Evolutionary conservation across 2,888 invertebrate genomes (phyloP), one percentile per base, ranked within the genome.

Genomic region (Capitulum mitella): DNA sequence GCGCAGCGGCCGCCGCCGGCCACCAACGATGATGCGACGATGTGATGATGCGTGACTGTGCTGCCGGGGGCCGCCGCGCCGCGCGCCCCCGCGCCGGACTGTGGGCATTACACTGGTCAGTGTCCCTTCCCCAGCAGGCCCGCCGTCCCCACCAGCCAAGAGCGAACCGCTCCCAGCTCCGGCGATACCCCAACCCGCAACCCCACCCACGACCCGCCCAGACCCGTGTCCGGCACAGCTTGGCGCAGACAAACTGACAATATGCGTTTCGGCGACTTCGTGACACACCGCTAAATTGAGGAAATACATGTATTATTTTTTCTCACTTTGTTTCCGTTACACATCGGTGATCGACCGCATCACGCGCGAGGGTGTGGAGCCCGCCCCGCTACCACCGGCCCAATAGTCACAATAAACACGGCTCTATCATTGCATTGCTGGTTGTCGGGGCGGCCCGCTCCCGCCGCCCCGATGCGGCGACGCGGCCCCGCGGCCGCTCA

Each of bases 221-320:
- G 34, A 10, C n/a, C 10, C 10, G 2, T 10, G 64, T 34, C 29
- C 64, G 34, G 32, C 14, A 29, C 58, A 1, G 64, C 64, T 64
- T 34, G 19, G 29, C 64, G 32, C 64, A 34, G 64, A 58, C 43
- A 51, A 51, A 51, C 51, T 22, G 51, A 29, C 32, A 58, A 22
- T 51, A 19, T 26, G 58, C 34, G 64, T 64, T 34, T 64, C 64
- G 64, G 64, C 61, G 32, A 61, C 14, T 19, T 61, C n/a, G 61
- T 61, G 61, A 34, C 61, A 29, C 16, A 58, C 10, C 3, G 61
- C 34, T 14, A 64, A 64, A 64, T 34, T 29, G 64, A 34, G 64
- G 51, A 64, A 64, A 64, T 64, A 64, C 58, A 58, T 58, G 58
- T 64, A 61, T 61, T 64, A 34, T 64, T 64, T 64, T 64, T 34